A percentile compares a stretch with the other conserved stretches of the same genome.
phyloP scores from a whole-genome alignment of 2,888 invertebrate genomes.

The Flabesymbios commensalis region DNA sequence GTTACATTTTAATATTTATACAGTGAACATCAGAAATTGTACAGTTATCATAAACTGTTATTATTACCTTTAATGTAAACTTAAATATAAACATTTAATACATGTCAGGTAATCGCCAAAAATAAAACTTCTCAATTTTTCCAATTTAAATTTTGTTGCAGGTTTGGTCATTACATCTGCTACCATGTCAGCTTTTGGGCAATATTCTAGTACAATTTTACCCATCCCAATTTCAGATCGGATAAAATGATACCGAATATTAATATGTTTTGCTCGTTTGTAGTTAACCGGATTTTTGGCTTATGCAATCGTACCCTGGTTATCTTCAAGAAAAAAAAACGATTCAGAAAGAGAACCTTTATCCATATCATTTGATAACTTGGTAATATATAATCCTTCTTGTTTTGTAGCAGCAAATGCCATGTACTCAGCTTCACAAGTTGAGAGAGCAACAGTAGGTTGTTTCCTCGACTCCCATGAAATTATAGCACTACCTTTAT shows the following conservation, averaged over 20 bases:
- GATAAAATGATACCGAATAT: slow-evolving; percentile 28
- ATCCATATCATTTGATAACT: slow-evolving; percentile 1
- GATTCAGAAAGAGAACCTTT: slow-evolving; percentile 2
- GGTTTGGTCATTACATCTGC: not conserved
- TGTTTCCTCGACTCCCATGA: slow-evolving; percentile 26
- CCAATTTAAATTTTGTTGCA: not conserved
- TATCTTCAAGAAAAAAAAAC: slow-evolving; percentile 14
- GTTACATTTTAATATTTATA: too few relatives aligned
- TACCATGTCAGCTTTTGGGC: not conserved
- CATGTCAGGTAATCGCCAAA: too few relatives aligned
- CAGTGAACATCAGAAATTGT: too few relatives aligned
- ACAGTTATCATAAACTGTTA: too few relatives aligned
- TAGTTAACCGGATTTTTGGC: slow-evolving; percentile 25
- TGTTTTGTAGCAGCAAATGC: slow-evolving; percentile 11
- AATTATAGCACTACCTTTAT: slow-evolving; percentile 12
- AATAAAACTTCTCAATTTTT: not conserved
- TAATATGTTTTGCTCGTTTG: slow-evolving; percentile 34
- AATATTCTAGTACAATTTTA: not conserved
- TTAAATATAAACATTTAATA: too few relatives aligned
- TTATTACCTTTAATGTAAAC: too few relatives aligned
- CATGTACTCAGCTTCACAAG: slow-evolving; percentile 31
- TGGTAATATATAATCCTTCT: slow-evolving; percentile 18
- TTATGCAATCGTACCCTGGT: slow-evolving; percentile 31
- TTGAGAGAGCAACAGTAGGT: slow-evolving; percentile 17
- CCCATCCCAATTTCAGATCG: not conserved